Evolutionary conservation across 2,797 vertebrate species (phyloP).

Genomic region (Lepus oiostolus): DNA sequence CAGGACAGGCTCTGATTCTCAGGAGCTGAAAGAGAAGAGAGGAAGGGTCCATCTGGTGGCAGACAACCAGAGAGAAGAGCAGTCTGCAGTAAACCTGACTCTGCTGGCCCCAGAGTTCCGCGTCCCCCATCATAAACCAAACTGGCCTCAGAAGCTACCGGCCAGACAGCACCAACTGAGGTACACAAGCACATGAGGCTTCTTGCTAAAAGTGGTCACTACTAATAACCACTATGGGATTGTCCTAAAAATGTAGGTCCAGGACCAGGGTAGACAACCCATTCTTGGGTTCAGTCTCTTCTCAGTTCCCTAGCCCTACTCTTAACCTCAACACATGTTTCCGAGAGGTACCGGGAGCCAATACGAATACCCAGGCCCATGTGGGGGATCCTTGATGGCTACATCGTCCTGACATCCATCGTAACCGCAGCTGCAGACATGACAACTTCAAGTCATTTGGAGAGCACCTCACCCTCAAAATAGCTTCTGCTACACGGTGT

Average conservation of each 20-base stretch:
- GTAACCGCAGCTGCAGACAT: not conserved
- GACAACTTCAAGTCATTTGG: fast-evolving
- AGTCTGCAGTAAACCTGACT: fast-evolving
- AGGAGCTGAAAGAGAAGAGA: not conserved
- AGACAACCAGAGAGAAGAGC: not conserved
- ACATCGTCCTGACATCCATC: fast-evolving
- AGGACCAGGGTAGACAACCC: not conserved
- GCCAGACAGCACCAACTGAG: not conserved
- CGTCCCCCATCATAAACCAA: not conserved
- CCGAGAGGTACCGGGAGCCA: not conserved
- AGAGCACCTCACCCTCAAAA: not conserved
- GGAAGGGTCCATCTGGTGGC: too few species aligned
- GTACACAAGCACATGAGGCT: not conserved
- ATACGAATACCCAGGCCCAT: not conserved
- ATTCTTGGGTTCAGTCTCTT: not conserved
- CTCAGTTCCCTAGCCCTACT: not conserved
- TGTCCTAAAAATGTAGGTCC: not conserved
- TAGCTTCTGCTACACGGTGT: not conserved
- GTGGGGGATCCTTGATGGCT: too few species aligned
- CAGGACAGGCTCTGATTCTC: not conserved
- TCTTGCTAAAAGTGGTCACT: not conserved
- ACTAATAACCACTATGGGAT: not conserved
- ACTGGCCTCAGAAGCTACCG: not conserved
- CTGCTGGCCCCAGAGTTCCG: not conserved
- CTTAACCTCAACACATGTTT: not conserved